These are phyloP conservation scores for Eupristina koningsbergeri DNA, from an alignment of 1,140 invertebrate species.

Conservation along the genomic window DNA sequence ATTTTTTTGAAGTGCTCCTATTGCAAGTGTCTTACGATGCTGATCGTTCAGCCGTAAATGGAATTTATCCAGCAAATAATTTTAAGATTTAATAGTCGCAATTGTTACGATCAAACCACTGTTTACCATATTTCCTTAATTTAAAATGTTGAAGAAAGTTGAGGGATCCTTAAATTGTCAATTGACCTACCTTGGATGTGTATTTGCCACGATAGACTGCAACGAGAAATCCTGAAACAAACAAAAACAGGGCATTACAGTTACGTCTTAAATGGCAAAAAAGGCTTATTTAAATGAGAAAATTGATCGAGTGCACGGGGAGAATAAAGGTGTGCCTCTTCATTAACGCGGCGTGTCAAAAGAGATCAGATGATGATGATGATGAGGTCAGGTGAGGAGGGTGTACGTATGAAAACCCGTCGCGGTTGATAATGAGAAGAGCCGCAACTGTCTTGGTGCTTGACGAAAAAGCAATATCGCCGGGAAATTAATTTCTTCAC, in stretches of 20 bases:
- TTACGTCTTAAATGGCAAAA: not conserved
- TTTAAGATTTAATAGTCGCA: not conserved
- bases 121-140: not conserved
- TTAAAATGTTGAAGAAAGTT: not conserved
- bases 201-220: not conserved
- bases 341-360: constrained; percentile 1
- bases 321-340: not conserved
- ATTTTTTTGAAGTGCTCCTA: not conserved
- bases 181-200: not conserved
- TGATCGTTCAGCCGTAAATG: not conserved
- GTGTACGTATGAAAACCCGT: not conserved
- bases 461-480: constrained; percentile 49
- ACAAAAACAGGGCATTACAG: not conserved
- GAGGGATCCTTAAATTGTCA: not conserved
- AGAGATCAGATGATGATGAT: not conserved
- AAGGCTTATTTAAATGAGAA: constrained; percentile 13
- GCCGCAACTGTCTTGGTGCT: not conserved
- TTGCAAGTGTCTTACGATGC: too few relatives aligned
- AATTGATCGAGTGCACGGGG: not conserved
- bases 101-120: not conserved
- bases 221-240: not conserved
- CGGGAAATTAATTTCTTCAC: constrained; percentile 60
- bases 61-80: not conserved
- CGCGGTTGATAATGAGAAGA: not conserved
- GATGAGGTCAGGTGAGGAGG: not conserved